phyloP scores from a whole-genome alignment of 2,113 vertebrate genomes.

The Semnornis frantzii region DNA sequence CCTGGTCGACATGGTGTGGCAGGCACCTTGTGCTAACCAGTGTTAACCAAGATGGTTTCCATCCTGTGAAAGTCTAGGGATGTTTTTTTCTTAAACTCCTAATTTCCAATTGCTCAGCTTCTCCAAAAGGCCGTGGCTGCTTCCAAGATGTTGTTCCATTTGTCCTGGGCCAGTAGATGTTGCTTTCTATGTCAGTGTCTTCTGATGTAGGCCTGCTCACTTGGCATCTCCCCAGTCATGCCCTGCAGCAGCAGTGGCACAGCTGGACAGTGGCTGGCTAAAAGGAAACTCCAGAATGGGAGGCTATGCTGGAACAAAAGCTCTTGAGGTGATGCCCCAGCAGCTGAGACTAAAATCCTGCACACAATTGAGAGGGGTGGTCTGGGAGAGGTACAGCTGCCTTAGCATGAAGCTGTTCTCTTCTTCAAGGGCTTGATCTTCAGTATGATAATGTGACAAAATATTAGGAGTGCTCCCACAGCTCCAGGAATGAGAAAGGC shows the following conservation, averaged over 20 bases:
- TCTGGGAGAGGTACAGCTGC: background rate
- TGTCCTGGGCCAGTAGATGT: background rate
- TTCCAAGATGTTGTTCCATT: background rate
- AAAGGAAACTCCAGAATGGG: background rate
- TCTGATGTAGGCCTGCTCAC: background rate
- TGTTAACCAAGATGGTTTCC: background rate
- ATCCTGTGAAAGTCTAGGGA: background rate
- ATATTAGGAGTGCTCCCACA: background rate
- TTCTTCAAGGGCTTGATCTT: background rate
- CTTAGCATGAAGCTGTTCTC: background rate
- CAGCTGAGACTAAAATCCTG: background rate
- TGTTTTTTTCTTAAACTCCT: background rate
- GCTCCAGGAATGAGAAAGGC: background rate
- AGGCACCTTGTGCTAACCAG: background rate
- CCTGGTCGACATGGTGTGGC: rapidly evolving
- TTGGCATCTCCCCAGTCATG: background rate
- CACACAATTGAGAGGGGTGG: rapidly evolving
- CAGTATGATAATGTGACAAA: background rate
- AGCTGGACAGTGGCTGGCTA: background rate
- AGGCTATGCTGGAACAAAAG: background rate
- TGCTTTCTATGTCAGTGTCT: background rate
- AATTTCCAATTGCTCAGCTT: background rate
- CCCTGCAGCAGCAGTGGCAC: rapidly evolving
- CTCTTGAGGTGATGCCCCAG: background rate
- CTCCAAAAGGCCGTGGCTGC: background rate